A percentile compares a stretch with the other conserved stretches of the same genome.
phyloP scores from a whole-genome alignment of 1,140 invertebrate species.

The Chlorops oryzae region DNA sequence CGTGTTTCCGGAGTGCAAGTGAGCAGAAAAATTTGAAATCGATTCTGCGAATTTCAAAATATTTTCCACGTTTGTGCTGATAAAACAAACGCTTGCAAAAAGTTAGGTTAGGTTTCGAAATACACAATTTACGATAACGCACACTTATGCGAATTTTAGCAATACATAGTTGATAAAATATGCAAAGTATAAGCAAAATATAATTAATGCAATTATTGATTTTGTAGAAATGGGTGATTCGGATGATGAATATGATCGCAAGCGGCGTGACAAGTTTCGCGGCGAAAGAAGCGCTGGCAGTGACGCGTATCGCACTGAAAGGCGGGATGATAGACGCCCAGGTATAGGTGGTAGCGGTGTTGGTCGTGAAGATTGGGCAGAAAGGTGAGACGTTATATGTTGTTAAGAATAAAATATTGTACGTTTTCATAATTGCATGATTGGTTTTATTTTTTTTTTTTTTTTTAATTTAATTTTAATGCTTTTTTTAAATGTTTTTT shows the following conservation, averaged over 20 bases:
- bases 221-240: constrained; percentile 69
- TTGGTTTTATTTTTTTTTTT: constrained; percentile 10
- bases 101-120: too few relatives aligned
- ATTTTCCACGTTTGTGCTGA: too few relatives aligned
- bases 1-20: too few relatives aligned
- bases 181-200: too few relatives aligned
- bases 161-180: too few relatives aligned
- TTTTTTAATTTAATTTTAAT: neutral
- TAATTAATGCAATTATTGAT: neutral
- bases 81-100: too few relatives aligned
- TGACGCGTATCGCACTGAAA: constrained; percentile 69
- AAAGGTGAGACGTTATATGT: constrained; percentile 48
- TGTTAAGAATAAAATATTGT: neutral
- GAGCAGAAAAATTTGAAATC: too few relatives aligned
- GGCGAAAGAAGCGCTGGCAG: constrained; percentile 73
- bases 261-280: constrained; percentile 80
- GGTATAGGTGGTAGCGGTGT: constrained; percentile 21
- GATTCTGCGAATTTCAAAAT: too few relatives aligned
- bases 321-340: constrained; percentile 59
- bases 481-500: too few relatives aligned
- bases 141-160: too few relatives aligned
- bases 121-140: too few relatives aligned
- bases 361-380: constrained; percentile 70
- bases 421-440: neutral
- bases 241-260: constrained; percentile 86